Base-by-base conservation (phyloP, 2,888 invertebrate genomes). In the Nemotelus pantherinus region DNA sequence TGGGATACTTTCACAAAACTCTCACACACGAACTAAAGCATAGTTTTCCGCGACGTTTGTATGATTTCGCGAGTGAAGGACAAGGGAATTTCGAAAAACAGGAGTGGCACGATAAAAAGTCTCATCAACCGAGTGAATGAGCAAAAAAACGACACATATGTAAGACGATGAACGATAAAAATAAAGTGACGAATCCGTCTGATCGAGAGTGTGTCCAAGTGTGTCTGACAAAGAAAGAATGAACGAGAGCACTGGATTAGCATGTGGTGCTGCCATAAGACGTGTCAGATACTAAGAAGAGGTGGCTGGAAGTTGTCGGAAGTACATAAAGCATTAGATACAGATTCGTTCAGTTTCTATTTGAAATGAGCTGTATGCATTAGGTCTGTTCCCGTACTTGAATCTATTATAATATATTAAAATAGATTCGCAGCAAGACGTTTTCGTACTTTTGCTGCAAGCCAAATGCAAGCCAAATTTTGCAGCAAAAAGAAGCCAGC, bases 71-170 rank as follows among this genome's bases (percentile, higher is more conserved):
- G 43, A 44, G n/a, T 6, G 39, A 57, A 74, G 74, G 74, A 74
- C 74, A 48, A 74, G 50, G 68, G 77, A 77, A 60, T 39, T 50
- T 48, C 48, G 58, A 58, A 79, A 80, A 80, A 80, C 79, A 80
- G 80, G 80, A 80, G 80, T 80, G 80, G 80, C 80, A 78, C 80
- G 71, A 74, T 77, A 77, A 77, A 77, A 76, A 78, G 57, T 65
- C 48, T 60, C 65, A 58, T 75, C 68, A 72, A 74, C 55, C 45
- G 77, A 74, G 68, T 53, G 71, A 77, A 72, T 53, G 76, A 77
- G 79, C 72, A 77, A 74, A 76, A 72, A 79, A 79, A 76, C 74
- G 63, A 77, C 77, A 71, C 65, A 44, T 72, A 58, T 43, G 63
- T 53, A 70, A 48, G 39, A 48, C 67, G 72, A 75, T 67, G 76